phyloP scores from a whole-genome alignment of 2,888 invertebrate genomes.

The Volucella inflata region DNA sequence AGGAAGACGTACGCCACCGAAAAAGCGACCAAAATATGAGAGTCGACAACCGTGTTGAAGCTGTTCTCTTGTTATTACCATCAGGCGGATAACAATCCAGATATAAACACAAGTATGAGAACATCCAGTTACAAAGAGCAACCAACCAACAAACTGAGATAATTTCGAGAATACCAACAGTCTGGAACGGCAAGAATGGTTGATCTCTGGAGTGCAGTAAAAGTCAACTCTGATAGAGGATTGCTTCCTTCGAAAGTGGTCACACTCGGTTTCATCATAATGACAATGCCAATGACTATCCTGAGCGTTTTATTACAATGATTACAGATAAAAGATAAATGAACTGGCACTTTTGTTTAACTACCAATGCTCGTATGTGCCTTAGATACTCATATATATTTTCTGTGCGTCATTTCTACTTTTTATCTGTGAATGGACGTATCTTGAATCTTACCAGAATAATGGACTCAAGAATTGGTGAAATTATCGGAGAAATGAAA shows the following conservation, averaged over 20 bases:
- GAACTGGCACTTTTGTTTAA: conserved; percentile 36
- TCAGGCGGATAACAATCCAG: conserved; percentile 47
- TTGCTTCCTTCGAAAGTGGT: conserved; percentile 23
- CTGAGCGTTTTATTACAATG: conserved; percentile 61
- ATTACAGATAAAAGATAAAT: conserved; percentile 53
- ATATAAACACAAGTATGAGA: conserved; percentile 12
- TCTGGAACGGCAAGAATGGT: conserved; percentile 30
- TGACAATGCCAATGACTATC: conserved; percentile 47
- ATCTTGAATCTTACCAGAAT: background rate
- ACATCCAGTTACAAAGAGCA: background rate
- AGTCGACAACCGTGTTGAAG: conserved; percentile 22
- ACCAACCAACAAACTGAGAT: no score
- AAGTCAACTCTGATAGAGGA: conserved; percentile 47
- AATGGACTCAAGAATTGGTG: conserved; percentile 19
- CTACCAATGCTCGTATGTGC: conserved; percentile 29
- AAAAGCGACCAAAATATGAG: conserved; percentile 20
- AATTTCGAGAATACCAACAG: background rate
- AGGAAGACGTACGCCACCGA: conserved; percentile 26
- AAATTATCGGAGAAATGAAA: conserved; percentile 27
- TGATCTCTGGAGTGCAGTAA: conserved; percentile 62
- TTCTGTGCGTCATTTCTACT: background rate
- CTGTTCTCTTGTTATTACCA: conserved; percentile 34
- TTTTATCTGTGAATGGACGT: background rate
- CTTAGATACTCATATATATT: conserved; percentile 4
- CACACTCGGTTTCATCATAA: conserved; percentile 50